Percentiles rank a stretch among this genome's conserved stretches.
Conservation (phyloP, 2,888 invertebrate species). For the Labia minor region DNA sequence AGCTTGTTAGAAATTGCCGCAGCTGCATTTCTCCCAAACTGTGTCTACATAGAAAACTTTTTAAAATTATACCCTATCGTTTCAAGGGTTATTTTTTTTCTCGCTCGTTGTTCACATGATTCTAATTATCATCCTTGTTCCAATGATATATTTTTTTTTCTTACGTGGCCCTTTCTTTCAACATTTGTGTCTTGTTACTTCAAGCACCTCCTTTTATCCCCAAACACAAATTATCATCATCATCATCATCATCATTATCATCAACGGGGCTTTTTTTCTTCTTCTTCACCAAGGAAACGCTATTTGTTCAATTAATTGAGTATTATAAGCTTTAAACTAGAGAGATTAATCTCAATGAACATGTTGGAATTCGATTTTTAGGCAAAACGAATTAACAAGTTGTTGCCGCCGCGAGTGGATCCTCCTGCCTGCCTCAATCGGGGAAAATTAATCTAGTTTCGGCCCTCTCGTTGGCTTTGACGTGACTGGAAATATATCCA, state of each 20-base stretch:
- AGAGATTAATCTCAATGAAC: constrained; percentile 8
- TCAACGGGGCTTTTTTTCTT: neutral
- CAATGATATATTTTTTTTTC: constrained; percentile 4
- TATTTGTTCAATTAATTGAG: constrained; percentile 13
- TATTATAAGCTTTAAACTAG: constrained; percentile 7
- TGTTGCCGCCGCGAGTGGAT: too few relatives aligned
- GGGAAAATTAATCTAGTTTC: neutral
- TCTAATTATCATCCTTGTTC: constrained; percentile 13
- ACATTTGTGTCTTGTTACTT: constrained; percentile 1
- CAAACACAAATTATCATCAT: neutral
- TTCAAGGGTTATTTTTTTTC: neutral
- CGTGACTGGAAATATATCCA: too few relatives aligned
- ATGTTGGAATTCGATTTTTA: constrained; percentile 8
- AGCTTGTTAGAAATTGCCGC: neutral
- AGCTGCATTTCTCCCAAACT: constrained; percentile 3
- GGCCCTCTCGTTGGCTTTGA: too few relatives aligned
- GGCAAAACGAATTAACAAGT: neutral
- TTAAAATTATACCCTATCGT: constrained; percentile 13
- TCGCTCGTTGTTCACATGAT: neutral
- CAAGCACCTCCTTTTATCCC: constrained; percentile 13
- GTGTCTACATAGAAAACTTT: constrained; percentile 4
- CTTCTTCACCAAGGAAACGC: neutral
- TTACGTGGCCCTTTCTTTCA: neutral
- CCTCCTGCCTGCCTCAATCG: neutral
- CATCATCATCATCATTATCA: constrained; percentile 3